Evolutionary conservation across 92 coral and sea anemone genomes (phyloP), one percentile per base, ranked within the genome.

Genomic region (Porites cylindrica): DNA sequence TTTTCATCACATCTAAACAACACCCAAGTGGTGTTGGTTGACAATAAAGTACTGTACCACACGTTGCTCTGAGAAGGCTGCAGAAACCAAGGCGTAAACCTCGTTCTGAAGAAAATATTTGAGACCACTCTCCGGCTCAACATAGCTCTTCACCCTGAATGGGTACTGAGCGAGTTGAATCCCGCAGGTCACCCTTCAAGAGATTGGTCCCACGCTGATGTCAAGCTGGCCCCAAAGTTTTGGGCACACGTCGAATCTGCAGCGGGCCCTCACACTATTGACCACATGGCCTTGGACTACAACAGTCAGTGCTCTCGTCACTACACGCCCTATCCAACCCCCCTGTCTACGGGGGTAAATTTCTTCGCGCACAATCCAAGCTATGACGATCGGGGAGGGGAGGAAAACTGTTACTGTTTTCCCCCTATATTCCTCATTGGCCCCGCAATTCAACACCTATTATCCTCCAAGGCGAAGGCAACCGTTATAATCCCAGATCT

Each of bases 401-500:
- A 43, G 56, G 56, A 43, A 71, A 43, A 71, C 21, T 20, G 76
- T 38, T 59, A 59, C 24, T 16, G 32, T 12, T 59, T 77, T 6
- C 69, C 70, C 52, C 70, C 81, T 59, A 77, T 59, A 24, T 43
- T 26, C 21, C 67, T 59, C 23, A 60, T 77, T 32, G 69, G 69
- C 10, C 54, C 52, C 3, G 81, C 67, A 18, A 4, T 77, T 1
- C 66, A 56, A 12, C 81, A 77, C 69, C 23, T 77, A 24, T 12
- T 43, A 51, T 2, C 70, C 56, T n/a, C 11, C 4, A 43, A 52
- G 18, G 71, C 66, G 4, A 17, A 65, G n/a, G 77, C 58, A 21
- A 86, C 90, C 24, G 5, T 86, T 11, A 53, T 86, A 7, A 66
- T 78, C n/a, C 90, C 90, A 7, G 71, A 78, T 61, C 19, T 87